Base-by-base conservation (phyloP, 2,113 vertebrate genomes). In the Crotalus tigris region DNA sequence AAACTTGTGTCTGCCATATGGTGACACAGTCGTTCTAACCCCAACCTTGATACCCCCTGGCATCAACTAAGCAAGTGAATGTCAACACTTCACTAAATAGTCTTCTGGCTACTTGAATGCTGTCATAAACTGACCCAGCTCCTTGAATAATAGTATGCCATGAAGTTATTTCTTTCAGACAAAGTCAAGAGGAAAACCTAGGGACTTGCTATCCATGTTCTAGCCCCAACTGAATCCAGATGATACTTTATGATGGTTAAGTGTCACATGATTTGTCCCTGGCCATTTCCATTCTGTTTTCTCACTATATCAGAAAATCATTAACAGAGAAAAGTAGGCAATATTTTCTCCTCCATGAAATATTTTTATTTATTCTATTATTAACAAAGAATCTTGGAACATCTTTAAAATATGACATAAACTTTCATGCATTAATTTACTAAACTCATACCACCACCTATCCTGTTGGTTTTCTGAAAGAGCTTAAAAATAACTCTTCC, bases 231-330 rank as follows among this genome's bases (percentile, higher is more conserved):
- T 89, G 2, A 91, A 57, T 88, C 91, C 92, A 94, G 86, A 0
- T 94, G 93, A 91, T 90, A 94, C 55, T 85, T 85, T 92, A 5
- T 69, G 90, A 0, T 2, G 81, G 13, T 9, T 19, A 24, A 89
- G 2, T 51, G 89, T 54, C 87, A 93, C 64, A 91, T 93, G 93
- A 51, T 91, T 92, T 92, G 19, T 64, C 93, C 90, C 92, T 95
- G 91, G 51, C 57, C n/a, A 94, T 92, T 95, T 94, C 93, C 93
- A n/a, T 59, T 94, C 90, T 92, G 13, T 87, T 94, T 94, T 94
- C 94, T 92, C 92, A 94, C 88, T n/a, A 1, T 53, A 0, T 93
- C 85, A 94, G 86, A 49, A 95, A 59, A 94, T 55, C 53, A 90
- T 94, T 13, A 0, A 1, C 33, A 88, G 92, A 94, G 91, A 87